Base-by-base conservation (phyloP, 2,888 invertebrate species). In the Pogonocherus hispidulus region DNA sequence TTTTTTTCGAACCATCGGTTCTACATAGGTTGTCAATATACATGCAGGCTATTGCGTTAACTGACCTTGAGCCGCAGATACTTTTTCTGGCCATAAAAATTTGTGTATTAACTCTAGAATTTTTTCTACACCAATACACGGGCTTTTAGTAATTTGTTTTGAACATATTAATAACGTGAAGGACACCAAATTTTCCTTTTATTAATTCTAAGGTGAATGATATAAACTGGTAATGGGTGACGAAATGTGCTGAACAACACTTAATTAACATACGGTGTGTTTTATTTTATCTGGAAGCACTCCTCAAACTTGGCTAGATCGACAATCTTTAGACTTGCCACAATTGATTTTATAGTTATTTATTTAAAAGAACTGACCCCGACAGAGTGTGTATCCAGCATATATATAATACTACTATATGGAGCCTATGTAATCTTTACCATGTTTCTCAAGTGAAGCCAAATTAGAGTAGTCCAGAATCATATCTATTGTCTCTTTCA, bases 71-170 rank as follows among this genome's bases (percentile, higher is more conserved):
- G n/a, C 41, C 16, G 37, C 14, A 27, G 27, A 27, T 8, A 1
- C 14, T 41, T 41, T 41, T 41, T 41, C 41, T 14, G 14, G 3
- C 41, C 16, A 41, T 41, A 41, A n/a, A n/a, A 41, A 41, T 41
- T 41, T 41, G 0, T 41, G 14, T 14, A 41, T 41, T 41, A 41
- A 41, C 11, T 41, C 3, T 14, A 41, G 41, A n/a, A 41, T 41
- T 41, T 41, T 41, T 41, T 41, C 14, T 27, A n/a, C 14, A 1
- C n/a, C 11, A 14, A 41, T 16, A 41, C 16, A 41, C 41, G 6
- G n/a, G 16, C 41, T 41, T 41, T n/a, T 41, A 41, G 8, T 41
- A 41, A n/a, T 41, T 41, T 41, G 41, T 41, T 41, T 41, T 41
- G 41, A 41, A 41, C 41, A 41, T 14, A 41, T 41, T 41, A 41